Conservation (phyloP, 2,113 vertebrate species). For the Spilogale gracilis region DNA sequence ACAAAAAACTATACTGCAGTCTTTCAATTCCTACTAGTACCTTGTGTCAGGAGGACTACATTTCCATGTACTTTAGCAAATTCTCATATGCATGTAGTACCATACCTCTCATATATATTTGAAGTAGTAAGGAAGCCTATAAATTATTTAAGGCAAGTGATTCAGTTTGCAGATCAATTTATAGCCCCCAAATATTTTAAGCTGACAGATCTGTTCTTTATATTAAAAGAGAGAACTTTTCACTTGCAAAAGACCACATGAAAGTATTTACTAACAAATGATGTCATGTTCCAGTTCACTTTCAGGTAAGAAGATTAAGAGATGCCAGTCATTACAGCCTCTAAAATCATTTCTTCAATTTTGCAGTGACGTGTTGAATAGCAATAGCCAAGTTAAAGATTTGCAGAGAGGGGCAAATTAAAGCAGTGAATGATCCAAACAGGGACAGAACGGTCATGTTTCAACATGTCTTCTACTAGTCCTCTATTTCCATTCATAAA, state of each 20-base stretch:
- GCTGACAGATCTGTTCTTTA: constrained; percentile 37
- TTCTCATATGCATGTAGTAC: background rate
- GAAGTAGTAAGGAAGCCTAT: background rate
- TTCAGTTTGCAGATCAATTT: constrained; percentile 25
- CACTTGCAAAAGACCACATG: background rate
- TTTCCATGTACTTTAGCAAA: constrained; percentile 13
- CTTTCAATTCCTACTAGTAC: background rate
- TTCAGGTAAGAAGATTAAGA: background rate
- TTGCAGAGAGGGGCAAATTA: background rate
- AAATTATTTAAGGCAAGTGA: constrained; percentile 57
- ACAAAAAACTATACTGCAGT: background rate
- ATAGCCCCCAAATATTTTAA: constrained; percentile 61
- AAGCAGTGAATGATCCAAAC: background rate
- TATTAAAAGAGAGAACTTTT: background rate
- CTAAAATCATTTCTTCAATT: constrained; percentile 17
- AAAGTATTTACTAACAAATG: constrained; percentile 9
- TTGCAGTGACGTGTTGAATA: background rate
- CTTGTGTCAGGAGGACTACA: background rate
- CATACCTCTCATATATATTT: constrained; percentile 6
- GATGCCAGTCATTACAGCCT: background rate
- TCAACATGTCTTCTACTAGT: background rate
- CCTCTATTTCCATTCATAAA: constrained; percentile 29
- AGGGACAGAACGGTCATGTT: background rate
- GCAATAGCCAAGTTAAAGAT: background rate
- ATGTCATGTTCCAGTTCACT: constrained; percentile 13